Conservation (phyloP, 1,140 invertebrate species). For the Sesamia nonagrioides region DNA sequence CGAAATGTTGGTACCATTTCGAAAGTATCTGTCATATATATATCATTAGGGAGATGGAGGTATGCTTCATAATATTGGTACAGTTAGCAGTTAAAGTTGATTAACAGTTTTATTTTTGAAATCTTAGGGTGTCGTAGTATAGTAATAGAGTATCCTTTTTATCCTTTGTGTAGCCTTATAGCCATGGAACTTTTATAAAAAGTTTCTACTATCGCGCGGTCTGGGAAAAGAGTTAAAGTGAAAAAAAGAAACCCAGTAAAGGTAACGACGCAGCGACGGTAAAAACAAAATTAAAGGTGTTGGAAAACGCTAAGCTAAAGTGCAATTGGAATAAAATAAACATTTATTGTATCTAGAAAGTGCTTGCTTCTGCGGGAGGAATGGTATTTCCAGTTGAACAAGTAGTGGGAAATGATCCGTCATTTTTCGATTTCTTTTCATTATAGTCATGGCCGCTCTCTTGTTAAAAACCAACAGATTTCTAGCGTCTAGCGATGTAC, state of each 20-base stretch:
- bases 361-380: background rate
- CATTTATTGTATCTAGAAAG: background rate
- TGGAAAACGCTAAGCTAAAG: slow-evolving; percentile 15
- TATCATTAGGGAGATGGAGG: no score
- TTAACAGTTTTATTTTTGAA: no score
- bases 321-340: slow-evolving; percentile 39
- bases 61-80: no score
- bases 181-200: no score
- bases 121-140: no score
- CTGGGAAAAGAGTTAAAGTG: no score
- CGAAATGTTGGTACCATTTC: background rate
- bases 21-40: background rate
- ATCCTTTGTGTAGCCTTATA: no score
- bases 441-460: background rate
- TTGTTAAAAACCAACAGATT: background rate
- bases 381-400: background rate
- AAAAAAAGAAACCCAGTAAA: background rate
- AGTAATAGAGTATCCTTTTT: no score
- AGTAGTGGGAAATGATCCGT: background rate
- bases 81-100: no score
- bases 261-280: background rate
- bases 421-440: background rate
- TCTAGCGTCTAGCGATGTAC: background rate
- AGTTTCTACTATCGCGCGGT: no score
- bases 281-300: slow-evolving; percentile 7